Conservation (phyloP, 2,113 vertebrate genomes). For the Eudorcas thomsonii region DNA sequence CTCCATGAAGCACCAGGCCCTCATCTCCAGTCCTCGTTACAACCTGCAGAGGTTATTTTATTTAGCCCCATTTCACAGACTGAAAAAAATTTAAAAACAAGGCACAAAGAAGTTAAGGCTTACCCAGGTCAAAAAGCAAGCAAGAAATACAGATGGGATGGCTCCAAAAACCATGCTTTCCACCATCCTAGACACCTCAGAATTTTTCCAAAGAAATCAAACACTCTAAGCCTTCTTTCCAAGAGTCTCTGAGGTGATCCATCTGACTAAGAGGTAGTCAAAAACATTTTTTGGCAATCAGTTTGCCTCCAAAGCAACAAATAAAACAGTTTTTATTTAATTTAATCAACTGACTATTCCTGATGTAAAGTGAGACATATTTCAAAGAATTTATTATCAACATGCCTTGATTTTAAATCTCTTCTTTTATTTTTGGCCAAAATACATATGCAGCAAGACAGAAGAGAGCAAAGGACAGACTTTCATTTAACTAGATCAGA, state of each 20-base stretch:
- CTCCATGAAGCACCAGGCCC: background rate
- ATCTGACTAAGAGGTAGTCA: slow-evolving; percentile 22
- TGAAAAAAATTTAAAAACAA: background rate
- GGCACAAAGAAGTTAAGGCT: slow-evolving; percentile 11
- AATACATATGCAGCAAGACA: background rate
- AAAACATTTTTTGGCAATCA: slow-evolving; percentile 33
- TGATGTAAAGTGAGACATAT: background rate
- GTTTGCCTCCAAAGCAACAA: slow-evolving; percentile 42
- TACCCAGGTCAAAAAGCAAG: slow-evolving; percentile 16
- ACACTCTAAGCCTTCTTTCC: background rate
- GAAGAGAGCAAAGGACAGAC: slow-evolving; percentile 4
- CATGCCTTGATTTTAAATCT: slow-evolving; percentile 33
- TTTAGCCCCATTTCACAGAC: background rate
- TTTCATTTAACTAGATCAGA: slow-evolving; percentile 26
- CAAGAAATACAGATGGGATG: background rate
- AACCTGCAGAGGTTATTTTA: background rate
- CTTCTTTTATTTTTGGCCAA: slow-evolving; percentile 40
- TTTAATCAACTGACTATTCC: slow-evolving; percentile 13
- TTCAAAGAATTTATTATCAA: slow-evolving; percentile 20
- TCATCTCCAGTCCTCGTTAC: background rate
- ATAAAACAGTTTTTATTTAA: slow-evolving; percentile 19
- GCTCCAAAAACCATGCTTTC: background rate
- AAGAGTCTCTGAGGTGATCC: slow-evolving; percentile 21
- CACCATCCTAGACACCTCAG: background rate
- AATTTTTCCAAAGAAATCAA: slow-evolving; percentile 15